Evolutionary conservation across 2,797 vertebrate species (phyloP), one percentile per base, ranked within the genome.

Genomic region (Oreochromis mossambicus): DNA sequence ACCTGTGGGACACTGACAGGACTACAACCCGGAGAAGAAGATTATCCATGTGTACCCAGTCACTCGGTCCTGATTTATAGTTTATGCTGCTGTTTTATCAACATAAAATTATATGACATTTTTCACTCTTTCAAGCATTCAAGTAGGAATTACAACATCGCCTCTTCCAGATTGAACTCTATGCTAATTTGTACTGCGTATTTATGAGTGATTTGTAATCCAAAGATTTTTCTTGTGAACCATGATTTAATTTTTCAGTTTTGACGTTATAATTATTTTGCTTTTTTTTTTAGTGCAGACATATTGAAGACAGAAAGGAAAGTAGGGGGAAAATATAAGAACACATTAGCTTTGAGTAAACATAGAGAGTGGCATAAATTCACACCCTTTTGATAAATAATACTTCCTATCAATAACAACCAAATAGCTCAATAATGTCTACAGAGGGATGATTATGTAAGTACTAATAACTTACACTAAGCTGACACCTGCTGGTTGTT

Each of bases 401-500:
- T 48, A 73, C 6, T 48, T 73, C 15, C 38, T 73, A 5, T 48
- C 41, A 75, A 5, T 75, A 50, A 13, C 68, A 50, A 73, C 15
- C 68, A 73, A 48, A 48, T 12, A 1, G 15, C 43, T 48, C 15
- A 48, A 19, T 73, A 48, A 73, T 73, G 6, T 10, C 14, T 73
- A 73, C 43, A 73, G 43, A 32, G 15, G 43, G 15, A 32, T 29
- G 7, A 19, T n/a, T 46, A 73, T 19, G n/a, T 29, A 29, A n/a
- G 43, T 26, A 50, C 43, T 3, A 26, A 48, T 32, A 73, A 73
- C 9, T 48, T 15, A 29, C 8, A 52, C 68, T 77, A 9, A 46
- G 80, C 87, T 89, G 94, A 92, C 94, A 90, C 84, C 95, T 96
- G 21, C 86, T 92, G 95, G 92, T 32, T n/a, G 26, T 75, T 68